Evolutionary conservation across 2,888 invertebrate species (phyloP).

Genomic region (Ophioninae sp.): DNA sequence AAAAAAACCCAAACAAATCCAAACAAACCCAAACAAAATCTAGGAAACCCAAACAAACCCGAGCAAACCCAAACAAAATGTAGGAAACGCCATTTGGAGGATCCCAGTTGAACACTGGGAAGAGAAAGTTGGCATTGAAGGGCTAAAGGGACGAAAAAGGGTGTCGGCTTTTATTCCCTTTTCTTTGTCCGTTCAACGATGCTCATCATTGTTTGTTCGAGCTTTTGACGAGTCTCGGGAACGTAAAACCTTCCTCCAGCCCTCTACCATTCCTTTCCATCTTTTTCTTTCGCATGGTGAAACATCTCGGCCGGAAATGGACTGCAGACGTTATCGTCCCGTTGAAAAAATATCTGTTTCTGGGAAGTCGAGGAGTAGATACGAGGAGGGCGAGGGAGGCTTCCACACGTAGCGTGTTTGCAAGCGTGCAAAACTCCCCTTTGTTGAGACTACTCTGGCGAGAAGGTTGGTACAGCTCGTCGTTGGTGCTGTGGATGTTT

Average conservation of each 20-base stretch:
- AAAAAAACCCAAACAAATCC: too few species aligned
- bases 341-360: constrained; percentile 60
- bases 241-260: constrained; percentile 54
- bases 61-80: too few species aligned
- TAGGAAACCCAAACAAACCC: too few species aligned
- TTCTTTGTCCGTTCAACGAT: constrained; percentile 42
- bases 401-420: constrained; percentile 23
- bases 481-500: constrained; percentile 36
- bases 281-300: constrained; percentile 54
- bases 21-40: too few species aligned
- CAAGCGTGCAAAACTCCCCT: constrained; percentile 51
- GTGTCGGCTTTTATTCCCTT: constrained; percentile 29
- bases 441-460: constrained; percentile 63
- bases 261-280: constrained; percentile 57
- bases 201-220: constrained; percentile 56
- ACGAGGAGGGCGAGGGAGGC: not conserved
- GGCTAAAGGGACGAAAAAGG: constrained; percentile 23
- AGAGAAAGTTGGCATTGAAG: constrained; percentile 4
- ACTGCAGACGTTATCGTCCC: constrained; percentile 56
- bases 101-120: constrained; percentile 5
- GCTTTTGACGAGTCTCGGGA: constrained; percentile 56
- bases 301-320: constrained; percentile 59
- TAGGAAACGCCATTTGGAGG: constrained; percentile 10
- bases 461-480: constrained; percentile 54
- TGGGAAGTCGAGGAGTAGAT: constrained; percentile 36